phyloP scores from a whole-genome alignment of 92 coral and sea anemone genomes.

The Metridium senile region DNA sequence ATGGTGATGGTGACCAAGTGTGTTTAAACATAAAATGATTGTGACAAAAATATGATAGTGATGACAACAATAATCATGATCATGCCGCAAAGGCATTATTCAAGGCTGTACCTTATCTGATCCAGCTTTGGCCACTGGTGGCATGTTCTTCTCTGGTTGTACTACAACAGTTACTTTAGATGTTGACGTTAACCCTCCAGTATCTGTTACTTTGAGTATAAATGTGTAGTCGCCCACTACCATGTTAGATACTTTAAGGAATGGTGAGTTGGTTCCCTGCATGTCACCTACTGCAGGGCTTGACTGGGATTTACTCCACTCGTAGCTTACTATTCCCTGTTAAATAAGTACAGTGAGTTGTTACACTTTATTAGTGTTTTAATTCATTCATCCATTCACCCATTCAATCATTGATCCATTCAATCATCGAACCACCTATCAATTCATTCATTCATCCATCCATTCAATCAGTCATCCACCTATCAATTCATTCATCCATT shows the following conservation, averaged over 20 bases:
- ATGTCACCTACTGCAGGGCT: constrained; percentile 98
- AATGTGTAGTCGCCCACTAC: constrained; percentile 97
- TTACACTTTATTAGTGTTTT: too few relatives aligned
- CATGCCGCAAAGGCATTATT: too few relatives aligned
- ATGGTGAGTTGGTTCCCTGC: constrained; percentile 92
- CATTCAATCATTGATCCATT: too few relatives aligned
- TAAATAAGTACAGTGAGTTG: not conserved
- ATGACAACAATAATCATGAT: too few relatives aligned
- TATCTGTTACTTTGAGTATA: constrained; percentile 94
- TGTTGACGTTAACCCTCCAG: constrained; percentile 86
- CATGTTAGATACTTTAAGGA: constrained; percentile 93
- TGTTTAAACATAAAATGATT: too few relatives aligned
- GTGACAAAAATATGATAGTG: too few relatives aligned
- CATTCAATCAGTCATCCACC: too few relatives aligned
- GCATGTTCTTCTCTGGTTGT: constrained; percentile 95
- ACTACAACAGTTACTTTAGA: constrained; percentile 94
- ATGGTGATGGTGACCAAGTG: too few relatives aligned
- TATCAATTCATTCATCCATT: too few relatives aligned
- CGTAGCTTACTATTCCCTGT: constrained; percentile 93
- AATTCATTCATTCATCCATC: too few relatives aligned
- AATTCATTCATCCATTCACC: too few relatives aligned
- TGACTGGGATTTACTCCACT: constrained; percentile 95
- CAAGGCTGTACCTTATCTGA: constrained; percentile 78
- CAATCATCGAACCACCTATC: too few relatives aligned
- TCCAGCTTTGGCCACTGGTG: constrained; percentile 97